Evolutionary conservation across 2,113 vertebrate species (phyloP).

Genomic region (Neogobius melanostomus): DNA sequence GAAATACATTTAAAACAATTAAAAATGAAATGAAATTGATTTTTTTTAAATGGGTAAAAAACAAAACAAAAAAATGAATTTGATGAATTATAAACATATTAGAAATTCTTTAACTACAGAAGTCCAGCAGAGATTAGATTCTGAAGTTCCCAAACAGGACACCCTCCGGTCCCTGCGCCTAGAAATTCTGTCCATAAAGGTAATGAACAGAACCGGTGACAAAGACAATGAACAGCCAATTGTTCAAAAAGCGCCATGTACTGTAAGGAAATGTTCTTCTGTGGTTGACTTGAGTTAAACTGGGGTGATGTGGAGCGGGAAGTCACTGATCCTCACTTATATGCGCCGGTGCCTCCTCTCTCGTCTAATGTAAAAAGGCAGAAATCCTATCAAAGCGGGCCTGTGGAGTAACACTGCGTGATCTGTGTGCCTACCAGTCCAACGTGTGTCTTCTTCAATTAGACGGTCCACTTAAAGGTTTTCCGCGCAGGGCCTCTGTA

Average conservation of each 20-base stretch:
- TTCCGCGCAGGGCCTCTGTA: neutral
- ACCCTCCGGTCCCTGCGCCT: too few relatives aligned
- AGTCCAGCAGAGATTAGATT: too few relatives aligned
- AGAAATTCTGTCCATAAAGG: too few relatives aligned
- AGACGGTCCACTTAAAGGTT: slow-evolving; percentile 24
- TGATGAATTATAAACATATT: too few relatives aligned
- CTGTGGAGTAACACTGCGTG: slow-evolving; percentile 38
- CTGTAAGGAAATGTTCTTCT: neutral
- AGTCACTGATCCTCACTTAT: slow-evolving; percentile 47
- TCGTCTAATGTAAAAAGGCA: slow-evolving; percentile 33
- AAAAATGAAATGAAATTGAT: too few relatives aligned
- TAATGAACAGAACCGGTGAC: too few relatives aligned
- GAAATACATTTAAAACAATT: too few relatives aligned
- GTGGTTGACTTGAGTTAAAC: slow-evolving; percentile 25
- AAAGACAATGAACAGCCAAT: neutral
- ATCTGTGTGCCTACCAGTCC: slow-evolving; percentile 52
- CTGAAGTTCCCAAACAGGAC: too few relatives aligned
- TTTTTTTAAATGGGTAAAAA: too few relatives aligned
- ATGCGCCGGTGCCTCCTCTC: neutral
- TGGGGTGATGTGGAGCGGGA: slow-evolving; percentile 33
- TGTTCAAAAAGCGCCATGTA: neutral
- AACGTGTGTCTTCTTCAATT: slow-evolving; percentile 25
- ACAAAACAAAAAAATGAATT: too few relatives aligned
- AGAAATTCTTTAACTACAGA: too few relatives aligned
- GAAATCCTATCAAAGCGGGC: slow-evolving; percentile 53